These are phyloP conservation scores for Lysandra coridon DNA, from an alignment of 2,888 invertebrate species.

Conservation along the genomic window DNA sequence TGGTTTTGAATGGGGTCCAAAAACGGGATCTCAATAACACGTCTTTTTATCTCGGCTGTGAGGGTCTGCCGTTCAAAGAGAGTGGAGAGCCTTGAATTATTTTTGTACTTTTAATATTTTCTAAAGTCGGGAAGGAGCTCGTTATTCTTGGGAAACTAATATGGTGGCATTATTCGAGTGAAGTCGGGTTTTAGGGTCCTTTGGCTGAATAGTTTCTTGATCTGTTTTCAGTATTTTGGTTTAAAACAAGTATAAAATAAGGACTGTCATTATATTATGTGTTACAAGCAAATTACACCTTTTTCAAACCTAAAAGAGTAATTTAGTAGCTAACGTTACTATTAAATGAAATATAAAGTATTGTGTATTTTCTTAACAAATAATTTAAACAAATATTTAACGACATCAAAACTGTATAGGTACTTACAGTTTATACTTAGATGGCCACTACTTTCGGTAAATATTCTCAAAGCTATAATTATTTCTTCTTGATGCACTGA, in stretches of 20 bases:
- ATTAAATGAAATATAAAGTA: no score
- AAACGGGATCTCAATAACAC: background rate
- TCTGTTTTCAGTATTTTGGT: background rate
- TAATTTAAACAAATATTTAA: no score
- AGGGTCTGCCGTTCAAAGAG: constrained; percentile 15
- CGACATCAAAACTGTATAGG: no score
- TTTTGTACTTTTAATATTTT: constrained; percentile 19
- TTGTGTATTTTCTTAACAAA: no score
- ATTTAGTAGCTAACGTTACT: no score
- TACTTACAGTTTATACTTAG: no score
- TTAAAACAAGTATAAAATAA: background rate
- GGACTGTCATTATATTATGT: no score
- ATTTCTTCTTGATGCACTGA: no score
- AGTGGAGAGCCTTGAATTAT: constrained; percentile 23
- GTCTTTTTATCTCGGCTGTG: background rate
- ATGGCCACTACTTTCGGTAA: no score
- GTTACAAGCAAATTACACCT: no score
- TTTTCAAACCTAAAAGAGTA: no score
- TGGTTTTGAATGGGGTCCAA: background rate
- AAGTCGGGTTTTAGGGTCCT: background rate
- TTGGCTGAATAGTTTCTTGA: background rate
- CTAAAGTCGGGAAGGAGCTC: constrained; percentile 16
- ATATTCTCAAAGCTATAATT: no score
- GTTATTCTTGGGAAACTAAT: constrained; percentile 23
- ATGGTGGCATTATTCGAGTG: background rate